A percentile compares a stretch with the other conserved stretches of the same genome.
Evolutionary conservation across 1,140 invertebrate genomes (phyloP).

Genomic region (Apis dorsata): DNA sequence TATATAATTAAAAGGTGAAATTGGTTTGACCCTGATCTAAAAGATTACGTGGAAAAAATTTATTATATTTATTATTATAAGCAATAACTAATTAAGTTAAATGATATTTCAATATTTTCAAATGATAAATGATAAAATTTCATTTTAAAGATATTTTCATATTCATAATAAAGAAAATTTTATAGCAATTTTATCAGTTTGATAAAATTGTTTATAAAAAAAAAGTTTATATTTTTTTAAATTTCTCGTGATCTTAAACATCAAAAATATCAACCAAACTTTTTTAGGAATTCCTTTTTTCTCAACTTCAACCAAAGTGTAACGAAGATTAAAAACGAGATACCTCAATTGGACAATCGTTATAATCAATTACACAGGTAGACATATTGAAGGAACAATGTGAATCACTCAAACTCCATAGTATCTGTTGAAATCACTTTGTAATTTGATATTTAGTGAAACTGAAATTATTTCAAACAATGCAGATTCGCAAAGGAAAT

Average conservation of each 20-base stretch:
- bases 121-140: too few species aligned
- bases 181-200: too few species aligned
- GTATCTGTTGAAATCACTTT: conserved; percentile 26
- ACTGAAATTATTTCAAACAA: conserved; percentile 18
- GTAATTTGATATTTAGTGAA: conserved; percentile 24
- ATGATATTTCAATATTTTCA: too few species aligned
- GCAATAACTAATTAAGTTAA: too few species aligned
- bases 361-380: conserved; percentile 5
- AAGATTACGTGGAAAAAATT: too few species aligned
- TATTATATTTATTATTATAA: too few species aligned
- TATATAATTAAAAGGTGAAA: background rate
- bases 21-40: background rate
- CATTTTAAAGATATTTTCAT: too few species aligned
- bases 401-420: conserved; percentile 7
- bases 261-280: background rate
- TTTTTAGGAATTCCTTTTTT: background rate
- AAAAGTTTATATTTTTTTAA: too few species aligned
- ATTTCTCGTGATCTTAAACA: too few species aligned
- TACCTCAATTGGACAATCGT: conserved; percentile 3
- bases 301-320: background rate
- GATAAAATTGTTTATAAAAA: too few species aligned
- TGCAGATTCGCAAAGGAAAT: conserved; percentile 8
- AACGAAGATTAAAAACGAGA: too few species aligned
- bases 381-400: conserved; percentile 3
- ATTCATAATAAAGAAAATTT: too few species aligned